Evolutionary conservation across 1,140 invertebrate species (phyloP).

Genomic region (Lethrus apterus): DNA sequence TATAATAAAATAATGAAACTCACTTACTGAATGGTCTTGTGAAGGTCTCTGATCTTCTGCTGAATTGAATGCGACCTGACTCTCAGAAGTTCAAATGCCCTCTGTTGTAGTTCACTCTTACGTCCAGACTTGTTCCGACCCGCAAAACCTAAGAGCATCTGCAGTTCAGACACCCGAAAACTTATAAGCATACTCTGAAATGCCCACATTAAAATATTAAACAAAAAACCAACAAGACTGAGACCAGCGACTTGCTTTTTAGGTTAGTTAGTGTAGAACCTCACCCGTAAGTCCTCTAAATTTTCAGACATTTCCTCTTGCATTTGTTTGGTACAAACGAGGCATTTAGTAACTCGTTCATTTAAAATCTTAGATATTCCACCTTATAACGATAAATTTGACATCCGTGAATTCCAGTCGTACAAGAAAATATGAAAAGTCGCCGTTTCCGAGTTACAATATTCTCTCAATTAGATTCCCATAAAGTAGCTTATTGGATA

Average conservation of each 20-base stretch:
- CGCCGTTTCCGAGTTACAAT: constrained; percentile 10
- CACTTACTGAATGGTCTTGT: constrained; percentile 62
- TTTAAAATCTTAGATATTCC: constrained; percentile 15
- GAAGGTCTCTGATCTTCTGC: constrained; percentile 77
- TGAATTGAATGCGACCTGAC: constrained; percentile 63
- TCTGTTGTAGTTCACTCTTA: constrained; percentile 75
- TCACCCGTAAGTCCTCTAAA: constrained; percentile 38
- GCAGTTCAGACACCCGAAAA: constrained; percentile 78
- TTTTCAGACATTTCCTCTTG: constrained; percentile 39
- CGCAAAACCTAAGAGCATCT: constrained; percentile 76
- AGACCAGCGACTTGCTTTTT: constrained; percentile 1
- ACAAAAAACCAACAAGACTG: not conserved
- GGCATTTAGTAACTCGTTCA: constrained; percentile 13
- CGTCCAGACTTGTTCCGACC: constrained; percentile 78
- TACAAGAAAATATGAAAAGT: constrained; percentile 12
- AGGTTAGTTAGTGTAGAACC: constrained; percentile 5
- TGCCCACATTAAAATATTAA: constrained; percentile 14
- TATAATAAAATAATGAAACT: constrained; percentile 2
- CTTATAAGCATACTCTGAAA: constrained; percentile 74
- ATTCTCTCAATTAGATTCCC: too few relatives aligned
- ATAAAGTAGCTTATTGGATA: too few relatives aligned
- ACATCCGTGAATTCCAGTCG: constrained; percentile 8
- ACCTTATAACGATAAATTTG: constrained; percentile 12
- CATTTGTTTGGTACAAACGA: constrained; percentile 13
- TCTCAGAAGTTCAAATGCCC: constrained; percentile 70